Evolutionary conservation across 2,888 invertebrate genomes (phyloP), one percentile per base, ranked within the genome.

Genomic region (Acanthosepion pharaonis): DNA sequence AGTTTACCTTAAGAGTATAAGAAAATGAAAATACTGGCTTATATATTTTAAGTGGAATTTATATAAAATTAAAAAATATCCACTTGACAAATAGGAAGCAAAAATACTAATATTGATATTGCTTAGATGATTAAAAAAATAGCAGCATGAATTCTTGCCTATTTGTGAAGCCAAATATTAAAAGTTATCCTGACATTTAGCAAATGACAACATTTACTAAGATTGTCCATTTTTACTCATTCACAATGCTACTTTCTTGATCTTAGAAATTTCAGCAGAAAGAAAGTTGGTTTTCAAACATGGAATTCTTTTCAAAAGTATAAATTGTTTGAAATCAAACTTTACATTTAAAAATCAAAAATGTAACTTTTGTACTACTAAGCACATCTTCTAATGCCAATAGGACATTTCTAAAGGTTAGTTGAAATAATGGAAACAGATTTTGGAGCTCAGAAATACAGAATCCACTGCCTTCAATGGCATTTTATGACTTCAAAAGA

Each of bases 391-490:
- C 23, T 5, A 20, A 59, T 51, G 51, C 6, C 15, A 1, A 42
- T 42, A 42, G 15, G 23, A 59, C 23, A 59, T 59, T 59, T 23
- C 59, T 59, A 59, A 11, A 51, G 15, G 51, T 15, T 6, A 15
- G 15, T 11, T 11, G 20, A 23, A 59, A 20, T 59, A n/a, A 78
- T 8, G 2, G 11, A 78, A 78, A 11, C 3, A 78, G n/a, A 78
- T n/a, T n/a, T 59, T 78, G 8, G 15, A 78, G n/a, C 78, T 33
- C 2, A 78, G 11, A 33, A 78, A 78, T 78, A n/a, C 78, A 78
- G 78, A 78, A 78, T 78, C 78, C n/a, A 78, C 78, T 78, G 78
- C 78, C n/a, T 78, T 78, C 11, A 78, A 78, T 78, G 78, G n/a
- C n/a, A 78, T 59, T 59, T 59, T 59, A 59, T 59, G 59, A 59